A percentile compares a stretch with the other conserved stretches of the same genome.
Evolutionary conservation across 2,888 invertebrate genomes (phyloP).

Genomic region (Chorisops tibialis): DNA sequence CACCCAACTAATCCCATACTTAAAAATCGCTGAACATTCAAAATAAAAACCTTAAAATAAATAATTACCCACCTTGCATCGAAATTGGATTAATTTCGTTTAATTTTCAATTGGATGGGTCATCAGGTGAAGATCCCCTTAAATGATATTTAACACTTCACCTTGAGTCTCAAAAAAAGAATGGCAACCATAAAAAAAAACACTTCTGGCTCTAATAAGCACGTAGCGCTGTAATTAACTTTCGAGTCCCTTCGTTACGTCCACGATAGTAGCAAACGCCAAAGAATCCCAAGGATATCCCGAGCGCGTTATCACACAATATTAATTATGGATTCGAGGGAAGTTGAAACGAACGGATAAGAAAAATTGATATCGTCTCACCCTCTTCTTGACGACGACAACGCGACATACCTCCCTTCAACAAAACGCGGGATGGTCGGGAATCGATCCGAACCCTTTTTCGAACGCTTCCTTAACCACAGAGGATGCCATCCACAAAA

Average conservation of each 20-base stretch:
- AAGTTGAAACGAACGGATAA: neutral
- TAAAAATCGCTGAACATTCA: no score
- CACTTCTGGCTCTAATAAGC: neutral
- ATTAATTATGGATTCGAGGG: neutral
- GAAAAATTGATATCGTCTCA: slow-evolving; percentile 17
- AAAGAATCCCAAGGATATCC: neutral
- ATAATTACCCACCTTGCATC: neutral
- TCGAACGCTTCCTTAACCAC: no score
- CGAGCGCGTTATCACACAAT: slow-evolving; percentile 14
- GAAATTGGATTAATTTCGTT: slow-evolving; percentile 11
- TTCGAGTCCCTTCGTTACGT: slow-evolving; percentile 1
- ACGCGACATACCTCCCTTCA: neutral
- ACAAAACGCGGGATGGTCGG: neutral
- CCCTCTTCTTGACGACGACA: neutral
- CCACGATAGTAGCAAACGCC: neutral
- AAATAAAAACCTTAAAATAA: no score
- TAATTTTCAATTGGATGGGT: slow-evolving; percentile 8
- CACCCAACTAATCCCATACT: no score
- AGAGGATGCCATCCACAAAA: no score
- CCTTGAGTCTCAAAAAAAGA: neutral
- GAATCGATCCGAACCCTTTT: slow-evolving; percentile 3
- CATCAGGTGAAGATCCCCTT: slow-evolving; percentile 6
- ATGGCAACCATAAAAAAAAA: no score
- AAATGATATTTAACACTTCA: slow-evolving; percentile 8
- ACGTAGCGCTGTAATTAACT: slow-evolving; percentile 19